A percentile compares a stretch with the other conserved stretches of the same genome.
Evolutionary conservation across 2,888 invertebrate genomes (phyloP).

Genomic region (Drosophila anomalipes): DNA sequence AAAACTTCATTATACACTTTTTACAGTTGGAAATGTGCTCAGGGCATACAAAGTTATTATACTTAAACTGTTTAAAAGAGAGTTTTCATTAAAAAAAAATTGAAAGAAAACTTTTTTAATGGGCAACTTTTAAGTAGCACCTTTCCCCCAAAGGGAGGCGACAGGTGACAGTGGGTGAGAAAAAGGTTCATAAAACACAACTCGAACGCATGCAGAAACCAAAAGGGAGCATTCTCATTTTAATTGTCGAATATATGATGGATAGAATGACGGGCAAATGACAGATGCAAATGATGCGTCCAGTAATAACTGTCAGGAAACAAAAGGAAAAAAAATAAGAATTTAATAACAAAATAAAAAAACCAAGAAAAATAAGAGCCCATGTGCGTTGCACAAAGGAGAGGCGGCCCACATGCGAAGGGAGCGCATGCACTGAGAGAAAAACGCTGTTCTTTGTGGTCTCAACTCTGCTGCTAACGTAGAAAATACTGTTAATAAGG

Average conservation of each 20-base stretch:
- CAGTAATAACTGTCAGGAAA: slow-evolving; percentile 15
- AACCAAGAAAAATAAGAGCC: neutral
- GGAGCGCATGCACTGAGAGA: neutral
- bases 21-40: neutral
- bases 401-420: slow-evolving; percentile 8
- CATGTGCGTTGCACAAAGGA: slow-evolving; percentile 1
- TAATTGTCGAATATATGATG: slow-evolving; percentile 21
- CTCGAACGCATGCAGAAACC: neutral
- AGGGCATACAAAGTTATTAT: neutral
- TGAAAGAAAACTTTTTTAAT: neutral
- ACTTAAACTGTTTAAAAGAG: slow-evolving; percentile 5
- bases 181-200: slow-evolving; percentile 4
- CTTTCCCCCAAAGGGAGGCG: neutral
- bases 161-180: neutral
- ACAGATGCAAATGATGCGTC: slow-evolving; percentile 32
- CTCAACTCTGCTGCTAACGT: neutral
- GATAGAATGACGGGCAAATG: slow-evolving; percentile 5
- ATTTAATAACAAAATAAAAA: neutral
- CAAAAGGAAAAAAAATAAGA: neutral
- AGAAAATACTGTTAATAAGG: neutral
- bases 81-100: neutral
- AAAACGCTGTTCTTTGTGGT: neutral
- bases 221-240: slow-evolving; percentile 8
- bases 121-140: neutral
- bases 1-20: neutral